phyloP scores from a whole-genome alignment of 2,113 vertebrate genomes.

The Marmota monax region DNA sequence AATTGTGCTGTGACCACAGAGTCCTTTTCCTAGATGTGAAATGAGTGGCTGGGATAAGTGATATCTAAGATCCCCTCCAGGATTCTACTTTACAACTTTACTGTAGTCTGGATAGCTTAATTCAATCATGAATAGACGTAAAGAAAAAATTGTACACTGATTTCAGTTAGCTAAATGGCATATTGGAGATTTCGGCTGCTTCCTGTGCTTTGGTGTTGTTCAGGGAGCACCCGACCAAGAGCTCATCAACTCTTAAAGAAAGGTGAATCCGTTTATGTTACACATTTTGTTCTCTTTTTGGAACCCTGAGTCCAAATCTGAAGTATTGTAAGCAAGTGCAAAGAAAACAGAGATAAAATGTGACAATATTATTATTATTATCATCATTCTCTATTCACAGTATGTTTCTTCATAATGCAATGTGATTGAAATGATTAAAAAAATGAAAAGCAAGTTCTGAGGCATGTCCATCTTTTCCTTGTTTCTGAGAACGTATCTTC shows the following conservation, averaged over 20 bases:
- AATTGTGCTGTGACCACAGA: neutral
- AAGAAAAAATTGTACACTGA: conserved; percentile 58
- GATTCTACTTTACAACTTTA: conserved; percentile 27
- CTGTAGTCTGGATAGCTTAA: conserved; percentile 46
- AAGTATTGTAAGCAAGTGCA: neutral
- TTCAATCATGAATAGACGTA: conserved; percentile 57
- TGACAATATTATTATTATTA: neutral
- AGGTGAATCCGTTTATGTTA: neutral
- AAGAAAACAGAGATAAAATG: conserved; percentile 41
- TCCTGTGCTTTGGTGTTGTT: conserved; percentile 7
- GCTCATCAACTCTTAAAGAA: neutral
- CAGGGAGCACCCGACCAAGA: neutral
- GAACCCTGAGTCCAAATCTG: neutral
- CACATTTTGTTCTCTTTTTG: neutral
- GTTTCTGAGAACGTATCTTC: neutral
- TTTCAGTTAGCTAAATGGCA: conserved; percentile 61
- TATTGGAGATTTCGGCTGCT: conserved; percentile 32
- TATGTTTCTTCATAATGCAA: neutral
- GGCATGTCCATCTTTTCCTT: neutral
- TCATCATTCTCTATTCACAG: neutral
- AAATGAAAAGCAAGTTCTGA: neutral
- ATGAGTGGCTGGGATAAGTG: neutral
- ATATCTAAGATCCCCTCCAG: neutral
- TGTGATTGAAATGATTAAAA: neutral
- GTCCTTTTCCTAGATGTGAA: neutral